Evolutionary conservation across 2,113 vertebrate species (phyloP).

Genomic region (cattle (Bos taurus)): ARS-UCD2.0 NC_037334.1:19736001-19736500

Average conservation of each 20-base stretch:
- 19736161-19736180: conserved; percentile 95
- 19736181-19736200: conserved; percentile 92
- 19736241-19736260: not conserved
- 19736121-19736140: conserved; percentile 95
- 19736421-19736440: not conserved
- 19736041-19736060: fast-evolving
- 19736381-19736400: too few relatives aligned
- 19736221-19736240: not conserved
- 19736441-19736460: not conserved
- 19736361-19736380: not conserved
- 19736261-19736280: not conserved
- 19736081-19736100: not conserved
- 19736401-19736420: not conserved
- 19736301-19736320: not conserved
- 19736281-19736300: too few relatives aligned
- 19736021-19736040: fast-evolving
- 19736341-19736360: too few relatives aligned
- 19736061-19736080: not conserved
- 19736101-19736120: conserved; percentile 97
- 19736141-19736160: conserved; percentile 95
- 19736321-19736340: not conserved
- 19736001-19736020: not conserved
- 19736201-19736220: not conserved
- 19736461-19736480: too few relatives aligned
- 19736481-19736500: too few relatives aligned